These are phyloP conservation scores for Wasmannia auropunctata DNA, from an alignment of 1,140 invertebrate genomes.

Conservation along the genomic window DNA sequence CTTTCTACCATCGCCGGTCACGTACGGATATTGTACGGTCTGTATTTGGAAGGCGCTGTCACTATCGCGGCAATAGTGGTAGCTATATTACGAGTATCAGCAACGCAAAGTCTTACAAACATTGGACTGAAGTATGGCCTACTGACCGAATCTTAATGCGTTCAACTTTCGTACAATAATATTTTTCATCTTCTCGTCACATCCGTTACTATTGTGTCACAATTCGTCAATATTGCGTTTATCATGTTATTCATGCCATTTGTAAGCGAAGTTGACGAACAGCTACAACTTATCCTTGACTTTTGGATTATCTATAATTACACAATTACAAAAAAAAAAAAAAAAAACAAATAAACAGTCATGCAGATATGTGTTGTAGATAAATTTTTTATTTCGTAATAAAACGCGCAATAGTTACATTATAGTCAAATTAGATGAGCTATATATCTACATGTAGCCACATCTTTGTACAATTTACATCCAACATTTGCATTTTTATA, in stretches of 20 bases:
- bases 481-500: not conserved
- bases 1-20: constrained; percentile 87
- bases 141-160: constrained; percentile 75
- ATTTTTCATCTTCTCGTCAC: not conserved
- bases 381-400: not conserved
- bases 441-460: not conserved
- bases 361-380: not conserved
- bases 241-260: not conserved
- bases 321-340: not conserved
- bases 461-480: constrained; percentile 6
- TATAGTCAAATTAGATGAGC: not conserved
- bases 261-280: not conserved
- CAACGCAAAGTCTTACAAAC: constrained; percentile 86
- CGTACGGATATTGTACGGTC: constrained; percentile 87
- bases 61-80: constrained; percentile 87
- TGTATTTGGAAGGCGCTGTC: constrained; percentile 89
- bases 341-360: too few relatives aligned
- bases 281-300: not conserved
- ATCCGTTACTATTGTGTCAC: too few relatives aligned
- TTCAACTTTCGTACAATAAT: not conserved
- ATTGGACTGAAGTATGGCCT: constrained; percentile 86
- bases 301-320: not conserved
- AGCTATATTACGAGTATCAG: constrained; percentile 86
- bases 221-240: too few relatives aligned
- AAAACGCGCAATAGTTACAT: not conserved